Evolutionary conservation across 2,888 invertebrate genomes (phyloP), one percentile per base, ranked within the genome.

Genomic region (Chaetogeoica ovagalla): DNA sequence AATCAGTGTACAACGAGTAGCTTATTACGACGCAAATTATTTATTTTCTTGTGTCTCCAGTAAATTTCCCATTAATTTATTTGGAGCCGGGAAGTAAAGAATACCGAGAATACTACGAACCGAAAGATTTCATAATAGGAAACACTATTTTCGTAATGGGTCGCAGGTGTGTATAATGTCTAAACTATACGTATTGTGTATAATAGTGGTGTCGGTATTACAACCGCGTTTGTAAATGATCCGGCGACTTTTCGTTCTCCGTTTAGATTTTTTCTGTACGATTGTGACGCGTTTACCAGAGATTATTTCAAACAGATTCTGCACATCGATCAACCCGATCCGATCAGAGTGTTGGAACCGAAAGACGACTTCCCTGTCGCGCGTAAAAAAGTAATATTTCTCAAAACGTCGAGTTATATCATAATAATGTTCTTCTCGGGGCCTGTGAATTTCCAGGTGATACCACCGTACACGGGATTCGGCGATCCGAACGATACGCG

Each of bases 281-380:
- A 95, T 85, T 94, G 94, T 85, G 95, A 95, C 85, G 86, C 87
- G 23, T 94, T 93, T 86, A 95, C 95, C 0, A 89, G 94, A 83
- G 90, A 89, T 83, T 95, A 93, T 86, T 95, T 90, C 86, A 85
- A 85, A 82, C 86, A 86, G 73, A 86, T 86, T 2, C 83, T 88
- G 23, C 86, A 87, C 81, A 87, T 88, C 39, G 86, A 87, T 73
- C 88, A 89, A 84, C 86, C 83, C n/a, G 84, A 86, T 1, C 83
- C 86, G 0, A 86, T 89, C 55, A 84, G 86, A 59, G 84, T 86
- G 13, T 68, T 84, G 82, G 66, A 82, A 66, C 55, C 81, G 71
- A 63, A 68, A 72, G 9, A 63, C 19, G 17, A 82, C 1, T 3
- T 15, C 1, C 48, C 15, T 9, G 55, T 3, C 19, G 55, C 52